Evolutionary conservation across 2,113 vertebrate genomes (phyloP).

Genomic region (Paracanthobrama guichenoti): DNA sequence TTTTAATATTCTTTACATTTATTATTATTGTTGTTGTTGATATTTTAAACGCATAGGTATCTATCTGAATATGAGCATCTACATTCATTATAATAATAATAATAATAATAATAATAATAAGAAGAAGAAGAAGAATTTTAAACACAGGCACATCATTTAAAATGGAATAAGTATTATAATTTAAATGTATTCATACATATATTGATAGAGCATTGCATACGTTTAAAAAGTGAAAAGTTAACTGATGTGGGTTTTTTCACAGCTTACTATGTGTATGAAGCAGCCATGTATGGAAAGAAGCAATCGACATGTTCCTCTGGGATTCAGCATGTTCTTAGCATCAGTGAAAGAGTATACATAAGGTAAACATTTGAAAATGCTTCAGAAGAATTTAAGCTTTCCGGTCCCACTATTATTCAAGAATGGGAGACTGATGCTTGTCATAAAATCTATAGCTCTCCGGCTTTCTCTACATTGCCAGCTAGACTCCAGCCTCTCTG

Average conservation of each 20-base stretch:
- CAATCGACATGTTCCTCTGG: background rate
- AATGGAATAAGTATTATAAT: background rate
- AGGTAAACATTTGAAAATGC: constrained; percentile 1
- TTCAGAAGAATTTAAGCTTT: background rate
- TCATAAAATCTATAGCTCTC: constrained; percentile 39
- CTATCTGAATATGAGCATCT: background rate
- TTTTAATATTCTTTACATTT: background rate
- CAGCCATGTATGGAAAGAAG: background rate
- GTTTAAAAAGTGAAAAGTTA: background rate
- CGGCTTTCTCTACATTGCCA: constrained; percentile 2
- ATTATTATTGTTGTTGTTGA: background rate
- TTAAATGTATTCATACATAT: background rate
- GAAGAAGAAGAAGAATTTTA: too few relatives aligned
- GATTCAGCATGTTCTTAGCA: background rate
- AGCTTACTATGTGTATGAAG: background rate
- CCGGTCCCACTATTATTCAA: constrained; percentile 12
- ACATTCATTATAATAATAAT: too few relatives aligned
- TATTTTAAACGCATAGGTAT: background rate
- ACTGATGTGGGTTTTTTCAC: background rate
- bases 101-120: too few relatives aligned
- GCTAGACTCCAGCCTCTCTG: background rate
- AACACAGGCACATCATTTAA: too few relatives aligned
- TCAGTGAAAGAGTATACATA: constrained; percentile 9
- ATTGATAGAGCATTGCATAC: background rate
- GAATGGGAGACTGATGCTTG: background rate